phyloP scores from a whole-genome alignment of 2,797 vertebrate species.

The Rhynchotus rufescens region DNA sequence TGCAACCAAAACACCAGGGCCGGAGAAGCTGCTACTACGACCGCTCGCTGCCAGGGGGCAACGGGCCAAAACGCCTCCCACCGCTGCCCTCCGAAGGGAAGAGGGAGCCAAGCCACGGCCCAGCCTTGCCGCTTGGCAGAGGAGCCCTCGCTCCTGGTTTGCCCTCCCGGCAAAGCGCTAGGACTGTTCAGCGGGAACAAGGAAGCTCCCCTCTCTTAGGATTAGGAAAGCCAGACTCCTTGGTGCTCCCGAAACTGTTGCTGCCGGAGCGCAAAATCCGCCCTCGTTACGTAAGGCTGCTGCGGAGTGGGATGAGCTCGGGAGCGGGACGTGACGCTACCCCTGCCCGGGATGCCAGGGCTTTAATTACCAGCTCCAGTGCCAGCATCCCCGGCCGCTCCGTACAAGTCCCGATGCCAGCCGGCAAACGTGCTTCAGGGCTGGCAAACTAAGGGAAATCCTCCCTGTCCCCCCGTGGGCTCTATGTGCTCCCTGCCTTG shows the following conservation, averaged over 20 bases:
- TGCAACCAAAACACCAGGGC: neutral
- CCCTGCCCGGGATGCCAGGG: neutral
- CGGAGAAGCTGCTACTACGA: neutral
- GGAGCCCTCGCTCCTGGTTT: neutral
- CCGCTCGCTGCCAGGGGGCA: neutral
- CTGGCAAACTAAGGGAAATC: neutral
- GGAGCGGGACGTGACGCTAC: neutral
- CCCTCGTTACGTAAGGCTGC: neutral
- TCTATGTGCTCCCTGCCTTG: neutral
- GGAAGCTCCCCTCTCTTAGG: fast-evolving
- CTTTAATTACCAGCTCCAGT: neutral
- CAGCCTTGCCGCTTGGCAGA: neutral
- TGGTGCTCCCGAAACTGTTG: neutral
- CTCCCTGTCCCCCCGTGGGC: neutral
- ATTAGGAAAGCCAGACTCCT: neutral
- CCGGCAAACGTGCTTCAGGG: neutral
- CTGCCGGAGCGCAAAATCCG: neutral
- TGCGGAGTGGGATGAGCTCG: neutral
- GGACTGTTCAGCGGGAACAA: neutral
- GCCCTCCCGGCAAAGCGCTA: neutral
- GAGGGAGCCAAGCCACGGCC: neutral
- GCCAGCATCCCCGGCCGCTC: neutral
- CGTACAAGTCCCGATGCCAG: neutral
- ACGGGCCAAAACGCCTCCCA: neutral
- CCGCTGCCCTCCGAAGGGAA: neutral